A percentile compares a stretch with the other conserved stretches of the same genome.
phyloP scores from a whole-genome alignment of 2,888 invertebrate species.

The Rhagium mordax region DNA sequence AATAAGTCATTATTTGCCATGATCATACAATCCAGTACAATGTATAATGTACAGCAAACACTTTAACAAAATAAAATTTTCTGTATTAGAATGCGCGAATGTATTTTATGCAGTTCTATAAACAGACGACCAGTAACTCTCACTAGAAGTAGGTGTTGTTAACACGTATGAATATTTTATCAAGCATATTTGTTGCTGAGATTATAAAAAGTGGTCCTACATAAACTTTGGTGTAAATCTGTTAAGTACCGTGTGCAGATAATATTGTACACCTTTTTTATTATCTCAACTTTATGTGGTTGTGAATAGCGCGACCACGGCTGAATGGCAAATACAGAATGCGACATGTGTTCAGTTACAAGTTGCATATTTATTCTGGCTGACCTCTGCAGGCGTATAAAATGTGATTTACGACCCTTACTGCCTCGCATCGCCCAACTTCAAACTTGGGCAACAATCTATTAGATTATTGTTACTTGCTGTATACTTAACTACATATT shows the following conservation, averaged over 20 bases:
- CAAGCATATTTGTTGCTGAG: conserved; percentile 17
- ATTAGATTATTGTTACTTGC: conserved; percentile 32
- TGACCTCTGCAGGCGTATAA: conserved; percentile 48
- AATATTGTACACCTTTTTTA: conserved; percentile 37
- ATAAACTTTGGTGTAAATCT: conserved; percentile 37
- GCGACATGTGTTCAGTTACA: conserved; percentile 44
- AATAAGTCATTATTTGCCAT: too few relatives aligned
- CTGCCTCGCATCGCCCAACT: conserved; percentile 35
- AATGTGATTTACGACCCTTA: conserved; percentile 48
- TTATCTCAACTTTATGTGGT: conserved; percentile 28
- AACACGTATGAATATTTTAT: conserved; percentile 26
- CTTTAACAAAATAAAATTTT: not conserved
- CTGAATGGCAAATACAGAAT: conserved; percentile 38
- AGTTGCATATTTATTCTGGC: conserved; percentile 44
- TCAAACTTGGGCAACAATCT: conserved; percentile 29
- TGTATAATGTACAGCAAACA: not conserved
- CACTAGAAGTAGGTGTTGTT: conserved; percentile 12
- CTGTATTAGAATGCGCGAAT: conserved; percentile 1
- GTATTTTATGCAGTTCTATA: conserved; percentile 19
- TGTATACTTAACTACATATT: not conserved
- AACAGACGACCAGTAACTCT: conserved; percentile 3
- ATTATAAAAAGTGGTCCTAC: conserved; percentile 31
- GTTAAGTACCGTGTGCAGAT: conserved; percentile 34
- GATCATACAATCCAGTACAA: too few relatives aligned
- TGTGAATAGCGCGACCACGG: conserved; percentile 31